These are phyloP conservation scores for Drosophila imparisetae DNA, from an alignment of 2,888 invertebrate species.

Conservation along the genomic window DNA sequence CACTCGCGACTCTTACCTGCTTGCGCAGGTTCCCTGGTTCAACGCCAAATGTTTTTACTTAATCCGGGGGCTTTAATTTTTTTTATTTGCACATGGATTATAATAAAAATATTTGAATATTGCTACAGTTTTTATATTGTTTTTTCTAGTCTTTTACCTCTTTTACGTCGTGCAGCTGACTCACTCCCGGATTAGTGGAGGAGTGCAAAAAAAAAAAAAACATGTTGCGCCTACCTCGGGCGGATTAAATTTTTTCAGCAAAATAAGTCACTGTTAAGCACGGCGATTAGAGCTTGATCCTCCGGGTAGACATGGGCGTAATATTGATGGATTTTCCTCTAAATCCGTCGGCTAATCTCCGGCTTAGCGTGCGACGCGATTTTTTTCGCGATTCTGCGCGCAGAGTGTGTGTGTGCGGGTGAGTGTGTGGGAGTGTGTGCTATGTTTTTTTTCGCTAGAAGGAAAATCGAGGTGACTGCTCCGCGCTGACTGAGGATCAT, in stretches of 20 bases:
- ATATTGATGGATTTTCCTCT: slow-evolving; percentile 81
- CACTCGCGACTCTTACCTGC: slow-evolving; percentile 21
- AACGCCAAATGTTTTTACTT: slow-evolving; percentile 60
- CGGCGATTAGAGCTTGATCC: slow-evolving; percentile 77
- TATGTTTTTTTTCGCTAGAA: slow-evolving; percentile 69
- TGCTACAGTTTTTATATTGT: slow-evolving; percentile 52
- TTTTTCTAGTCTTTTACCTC: slow-evolving; percentile 59
- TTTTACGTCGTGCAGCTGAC: slow-evolving; percentile 65
- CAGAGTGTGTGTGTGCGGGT: slow-evolving; percentile 19
- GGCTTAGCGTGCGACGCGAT: slow-evolving; percentile 67
- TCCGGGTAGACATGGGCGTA: slow-evolving; percentile 69
- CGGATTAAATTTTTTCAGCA: slow-evolving; percentile 75
- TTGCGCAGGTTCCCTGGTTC: background rate
- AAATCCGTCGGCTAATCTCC: slow-evolving; percentile 74
- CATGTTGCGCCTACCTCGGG: slow-evolving; percentile 58
- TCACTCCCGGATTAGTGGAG: slow-evolving; percentile 55
- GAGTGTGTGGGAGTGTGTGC: slow-evolving; percentile 32
- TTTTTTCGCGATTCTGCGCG: slow-evolving; percentile 63
- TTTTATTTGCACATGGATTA: slow-evolving; percentile 37
- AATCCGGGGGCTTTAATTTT: slow-evolving; percentile 70
- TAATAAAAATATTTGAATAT: slow-evolving; percentile 52
- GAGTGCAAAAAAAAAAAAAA: slow-evolving; percentile 26
- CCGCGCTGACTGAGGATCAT: slow-evolving; percentile 65
- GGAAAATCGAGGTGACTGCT: slow-evolving; percentile 42
- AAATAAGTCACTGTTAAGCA: slow-evolving; percentile 72